A percentile compares a stretch with the other conserved stretches of the same genome.
These are phyloP conservation scores for Dolomedes plantarius DNA, from an alignment of 2,888 invertebrate genomes.

Conservation along the genomic window DNA sequence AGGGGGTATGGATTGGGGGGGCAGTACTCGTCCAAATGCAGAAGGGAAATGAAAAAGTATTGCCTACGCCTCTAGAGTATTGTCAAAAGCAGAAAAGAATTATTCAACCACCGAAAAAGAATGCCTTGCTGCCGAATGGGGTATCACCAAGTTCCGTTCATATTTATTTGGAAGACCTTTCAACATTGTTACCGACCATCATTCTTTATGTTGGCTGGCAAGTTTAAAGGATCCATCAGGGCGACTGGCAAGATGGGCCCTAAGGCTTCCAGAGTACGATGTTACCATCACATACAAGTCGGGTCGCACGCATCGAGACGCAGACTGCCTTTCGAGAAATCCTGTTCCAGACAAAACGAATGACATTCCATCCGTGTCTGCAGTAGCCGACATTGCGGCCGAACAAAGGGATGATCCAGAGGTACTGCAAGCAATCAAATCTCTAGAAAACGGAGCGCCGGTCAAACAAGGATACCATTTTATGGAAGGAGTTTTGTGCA, in stretches of 20 bases:
- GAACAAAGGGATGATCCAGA: conserved; percentile 3
- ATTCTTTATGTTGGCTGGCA: conserved; percentile 75
- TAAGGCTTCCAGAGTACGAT: no score
- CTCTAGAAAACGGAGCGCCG: no score
- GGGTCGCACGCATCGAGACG: conserved; percentile 16
- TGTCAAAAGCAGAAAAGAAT: conserved; percentile 75
- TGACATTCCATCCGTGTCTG: background rate
- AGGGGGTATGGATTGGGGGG: background rate
- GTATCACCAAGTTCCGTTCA: no score
- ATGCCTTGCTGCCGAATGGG: conserved; percentile 75
- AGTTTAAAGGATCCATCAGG: conserved; percentile 77
- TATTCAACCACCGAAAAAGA: conserved; percentile 77
- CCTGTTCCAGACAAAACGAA: no score
- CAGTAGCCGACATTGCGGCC: background rate
- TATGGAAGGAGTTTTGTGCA: no score
- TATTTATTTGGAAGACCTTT: conserved; percentile 73
- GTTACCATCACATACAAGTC: conserved; percentile 26
- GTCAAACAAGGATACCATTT: no score
- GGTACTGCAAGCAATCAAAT: no score
- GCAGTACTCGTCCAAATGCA: no score
- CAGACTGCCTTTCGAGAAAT: conserved; percentile 18
- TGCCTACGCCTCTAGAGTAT: conserved; percentile 30
- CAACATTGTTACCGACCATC: conserved; percentile 73
- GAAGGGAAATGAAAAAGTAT: no score
- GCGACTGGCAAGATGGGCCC: no score